A percentile compares a stretch with the other conserved stretches of the same genome.
Conservation (phyloP, 1,140 invertebrate species). For the Papilio aristodemus region DNA sequence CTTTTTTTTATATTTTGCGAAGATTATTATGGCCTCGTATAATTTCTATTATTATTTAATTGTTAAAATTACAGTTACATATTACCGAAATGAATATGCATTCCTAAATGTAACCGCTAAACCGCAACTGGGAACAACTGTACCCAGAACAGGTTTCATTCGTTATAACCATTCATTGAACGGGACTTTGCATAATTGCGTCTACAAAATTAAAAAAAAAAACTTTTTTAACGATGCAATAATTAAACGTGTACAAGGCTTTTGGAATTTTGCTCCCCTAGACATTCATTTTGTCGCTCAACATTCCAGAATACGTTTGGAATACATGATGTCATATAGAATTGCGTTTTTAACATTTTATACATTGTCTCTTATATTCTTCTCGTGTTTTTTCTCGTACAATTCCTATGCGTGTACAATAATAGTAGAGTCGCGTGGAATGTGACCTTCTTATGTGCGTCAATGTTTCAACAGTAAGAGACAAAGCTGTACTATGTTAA, state of each 20-base stretch:
- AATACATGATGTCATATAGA: background rate
- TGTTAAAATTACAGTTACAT: background rate
- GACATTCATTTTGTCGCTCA: background rate
- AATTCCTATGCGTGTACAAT: background rate
- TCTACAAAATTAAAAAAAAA: background rate
- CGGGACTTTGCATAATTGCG: background rate
- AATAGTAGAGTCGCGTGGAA: background rate
- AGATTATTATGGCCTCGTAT: background rate
- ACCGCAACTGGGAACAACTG: constrained; percentile 19
- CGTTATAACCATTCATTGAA: constrained; percentile 12
- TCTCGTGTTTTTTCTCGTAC: background rate
- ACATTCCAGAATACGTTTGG: background rate
- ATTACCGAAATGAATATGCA: background rate
- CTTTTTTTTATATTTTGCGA: too few relatives aligned
- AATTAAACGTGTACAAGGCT: background rate
- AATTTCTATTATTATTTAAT: background rate
- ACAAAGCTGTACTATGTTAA: too few relatives aligned
- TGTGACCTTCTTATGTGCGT: background rate
- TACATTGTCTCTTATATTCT: background rate
- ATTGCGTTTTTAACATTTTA: background rate
- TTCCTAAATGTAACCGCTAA: background rate
- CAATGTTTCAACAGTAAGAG: background rate
- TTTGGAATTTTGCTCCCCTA: background rate
- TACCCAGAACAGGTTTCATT: constrained; percentile 3
- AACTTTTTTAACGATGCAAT: background rate